Percentiles rank a stretch among this genome's conserved stretches.
Evolutionary conservation across 30 jellyfish, hydroid and myxozoan genomes (phyloP).

Genomic region (Euphysa ruthae): DNA sequence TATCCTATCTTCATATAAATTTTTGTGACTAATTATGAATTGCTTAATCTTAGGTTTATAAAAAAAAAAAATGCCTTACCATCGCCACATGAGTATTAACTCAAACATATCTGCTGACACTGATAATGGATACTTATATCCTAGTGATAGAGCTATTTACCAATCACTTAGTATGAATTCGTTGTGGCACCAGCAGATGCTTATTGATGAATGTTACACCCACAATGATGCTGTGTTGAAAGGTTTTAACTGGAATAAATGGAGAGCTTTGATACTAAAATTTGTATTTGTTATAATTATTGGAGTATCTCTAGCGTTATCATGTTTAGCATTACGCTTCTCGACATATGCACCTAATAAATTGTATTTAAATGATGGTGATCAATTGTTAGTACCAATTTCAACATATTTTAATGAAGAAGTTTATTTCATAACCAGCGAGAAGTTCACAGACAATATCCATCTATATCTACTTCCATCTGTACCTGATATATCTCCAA

Average conservation of each 20-base stretch:
- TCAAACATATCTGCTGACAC: too few species aligned
- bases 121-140: too few species aligned
- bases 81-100: too few species aligned
- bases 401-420: conserved; percentile 27
- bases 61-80: too few species aligned
- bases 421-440: not conserved
- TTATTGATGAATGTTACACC: too few species aligned
- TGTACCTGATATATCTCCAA: not conserved
- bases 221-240: too few species aligned
- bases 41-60: too few species aligned
- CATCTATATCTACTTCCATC: conserved; percentile 7
- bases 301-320: conserved; percentile 7
- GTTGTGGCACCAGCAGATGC: too few species aligned
- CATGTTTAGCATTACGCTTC: conserved; percentile 1
- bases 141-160: too few species aligned
- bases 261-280: not conserved
- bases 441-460: not conserved
- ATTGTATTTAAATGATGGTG: conserved; percentile 16
- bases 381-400: conserved; percentile 11
- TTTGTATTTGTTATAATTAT: not conserved
- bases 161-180: too few species aligned
- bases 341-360: not conserved
- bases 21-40: too few species aligned
- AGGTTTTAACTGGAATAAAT: not conserved
- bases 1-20: too few species aligned